Conservation (phyloP, 2,797 vertebrate genomes). For the Botia kubotai region DNA sequence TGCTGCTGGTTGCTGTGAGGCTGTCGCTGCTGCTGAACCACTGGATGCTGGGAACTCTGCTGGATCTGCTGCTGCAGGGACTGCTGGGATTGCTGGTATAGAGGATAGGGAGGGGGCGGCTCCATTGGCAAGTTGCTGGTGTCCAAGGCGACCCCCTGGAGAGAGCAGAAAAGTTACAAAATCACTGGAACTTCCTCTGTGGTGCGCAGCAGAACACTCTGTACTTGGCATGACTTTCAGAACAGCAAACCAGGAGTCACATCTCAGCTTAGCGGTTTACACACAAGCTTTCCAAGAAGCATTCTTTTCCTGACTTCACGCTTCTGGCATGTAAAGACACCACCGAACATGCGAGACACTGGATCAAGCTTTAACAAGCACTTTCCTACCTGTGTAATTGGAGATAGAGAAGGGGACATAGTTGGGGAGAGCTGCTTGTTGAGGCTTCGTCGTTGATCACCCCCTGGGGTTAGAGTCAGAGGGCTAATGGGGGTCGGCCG, state of each 20-base stretch:
- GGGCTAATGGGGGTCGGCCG: slow-evolving; percentile 87
- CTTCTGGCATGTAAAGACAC: not conserved
- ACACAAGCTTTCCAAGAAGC: slow-evolving; percentile 2
- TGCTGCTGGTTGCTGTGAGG: slow-evolving; percentile 59
- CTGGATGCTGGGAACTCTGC: slow-evolving; percentile 66
- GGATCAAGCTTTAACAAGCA: slow-evolving; percentile 10
- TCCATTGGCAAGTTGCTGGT: slow-evolving; percentile 84
- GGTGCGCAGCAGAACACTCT: not conserved
- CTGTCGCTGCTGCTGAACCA: slow-evolving; percentile 70
- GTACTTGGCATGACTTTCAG: not conserved
- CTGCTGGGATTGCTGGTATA: slow-evolving; percentile 80
- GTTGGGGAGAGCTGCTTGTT: slow-evolving; percentile 83
- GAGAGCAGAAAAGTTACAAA: slow-evolving; percentile 21
- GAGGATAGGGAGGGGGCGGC: slow-evolving; percentile 86
- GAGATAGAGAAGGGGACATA: slow-evolving; percentile 83
- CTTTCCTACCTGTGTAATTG: slow-evolving; percentile 83
- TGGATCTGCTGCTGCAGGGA: slow-evolving; percentile 64
- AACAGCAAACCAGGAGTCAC: not conserved
- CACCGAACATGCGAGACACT: not conserved
- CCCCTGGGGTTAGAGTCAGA: slow-evolving; percentile 82
- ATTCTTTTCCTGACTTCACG: not conserved
- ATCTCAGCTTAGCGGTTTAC: slow-evolving; percentile 14
- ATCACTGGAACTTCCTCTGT: not conserved
- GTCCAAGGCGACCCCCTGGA: slow-evolving; percentile 83
- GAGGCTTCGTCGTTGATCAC: slow-evolving; percentile 77